These are phyloP conservation scores for Melipona bicolor DNA, from an alignment of 2,888 invertebrate genomes.

Conservation along the genomic window DNA sequence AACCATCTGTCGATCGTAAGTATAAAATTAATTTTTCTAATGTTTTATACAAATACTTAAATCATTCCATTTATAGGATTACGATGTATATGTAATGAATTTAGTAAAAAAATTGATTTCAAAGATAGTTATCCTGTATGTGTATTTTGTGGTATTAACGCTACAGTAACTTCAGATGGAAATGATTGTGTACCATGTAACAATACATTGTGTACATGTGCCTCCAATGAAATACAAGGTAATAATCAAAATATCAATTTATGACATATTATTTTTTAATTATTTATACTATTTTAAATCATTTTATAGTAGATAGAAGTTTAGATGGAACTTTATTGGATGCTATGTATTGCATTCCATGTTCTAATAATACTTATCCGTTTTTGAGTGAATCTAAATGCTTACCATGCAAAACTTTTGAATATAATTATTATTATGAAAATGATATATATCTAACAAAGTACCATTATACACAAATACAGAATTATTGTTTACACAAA, in stretches of 20 bases:
- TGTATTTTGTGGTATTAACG: constrained; percentile 76
- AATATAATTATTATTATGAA: constrained; percentile 51
- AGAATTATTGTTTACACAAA: constrained; percentile 81
- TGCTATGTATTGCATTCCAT: constrained; percentile 82
- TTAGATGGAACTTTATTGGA: constrained; percentile 80
- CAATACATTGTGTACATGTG: constrained; percentile 73
- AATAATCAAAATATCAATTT: constrained; percentile 43
- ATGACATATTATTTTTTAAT: not conserved
- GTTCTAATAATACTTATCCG: constrained; percentile 82
- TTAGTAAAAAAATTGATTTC: constrained; percentile 76
- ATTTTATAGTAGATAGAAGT: constrained; percentile 81
- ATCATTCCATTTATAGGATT: constrained; percentile 79
- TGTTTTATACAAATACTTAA: not conserved
- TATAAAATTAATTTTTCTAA: constrained; percentile 28
- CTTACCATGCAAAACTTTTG: constrained; percentile 79
- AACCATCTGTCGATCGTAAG: constrained; percentile 83
- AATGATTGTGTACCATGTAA: constrained; percentile 80
- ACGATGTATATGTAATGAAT: constrained; percentile 84
- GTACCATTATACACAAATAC: constrained; percentile 76
- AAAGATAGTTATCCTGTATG: constrained; percentile 77
- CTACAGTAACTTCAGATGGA: constrained; percentile 80
- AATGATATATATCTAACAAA: constrained; percentile 81
- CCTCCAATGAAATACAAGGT: constrained; percentile 79
- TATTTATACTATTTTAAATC: not conserved
- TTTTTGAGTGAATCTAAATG: constrained; percentile 81